A percentile compares a stretch with the other conserved stretches of the same genome.
Conservation (phyloP, 2,888 invertebrate species). For the Heterodera filipjevi region DNA sequence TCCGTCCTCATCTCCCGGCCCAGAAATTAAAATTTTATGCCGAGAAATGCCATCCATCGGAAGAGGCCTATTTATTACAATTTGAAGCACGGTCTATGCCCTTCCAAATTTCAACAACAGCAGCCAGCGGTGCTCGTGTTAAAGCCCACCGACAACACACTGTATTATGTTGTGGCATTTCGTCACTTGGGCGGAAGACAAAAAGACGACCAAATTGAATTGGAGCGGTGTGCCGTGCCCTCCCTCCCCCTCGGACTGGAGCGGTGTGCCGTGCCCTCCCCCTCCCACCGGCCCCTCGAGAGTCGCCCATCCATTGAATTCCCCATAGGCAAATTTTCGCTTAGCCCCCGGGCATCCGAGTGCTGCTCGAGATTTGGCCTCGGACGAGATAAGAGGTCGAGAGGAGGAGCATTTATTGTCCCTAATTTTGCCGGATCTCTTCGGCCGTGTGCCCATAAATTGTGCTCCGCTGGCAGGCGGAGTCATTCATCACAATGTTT, state of each 20-base stretch:
- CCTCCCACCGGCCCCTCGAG: neutral
- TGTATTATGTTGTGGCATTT: neutral
- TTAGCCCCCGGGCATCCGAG: neutral
- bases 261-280: neutral
- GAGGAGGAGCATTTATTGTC: neutral
- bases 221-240: neutral
- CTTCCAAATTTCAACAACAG: neutral
- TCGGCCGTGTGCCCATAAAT: neutral
- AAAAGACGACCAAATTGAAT: neutral
- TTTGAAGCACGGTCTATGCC: neutral
- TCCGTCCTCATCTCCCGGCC: too few relatives aligned
- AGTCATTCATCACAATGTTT: constrained; percentile 7
- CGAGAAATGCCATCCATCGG: too few relatives aligned
- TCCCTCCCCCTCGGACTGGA: neutral
- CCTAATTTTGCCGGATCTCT: neutral
- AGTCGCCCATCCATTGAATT: neutral
- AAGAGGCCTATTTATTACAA: too few relatives aligned
- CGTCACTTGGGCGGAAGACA: neutral
- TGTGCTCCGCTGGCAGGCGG: neutral
- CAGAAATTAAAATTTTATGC: too few relatives aligned
- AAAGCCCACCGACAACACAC: neutral
- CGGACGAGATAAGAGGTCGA: constrained; percentile 2
- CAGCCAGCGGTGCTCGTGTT: too few relatives aligned
- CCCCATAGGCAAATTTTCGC: constrained; percentile 5
- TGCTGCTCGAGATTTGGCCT: neutral